Conservation (phyloP, 1,140 invertebrate species). For the Ooceraea biroi region DNA sequence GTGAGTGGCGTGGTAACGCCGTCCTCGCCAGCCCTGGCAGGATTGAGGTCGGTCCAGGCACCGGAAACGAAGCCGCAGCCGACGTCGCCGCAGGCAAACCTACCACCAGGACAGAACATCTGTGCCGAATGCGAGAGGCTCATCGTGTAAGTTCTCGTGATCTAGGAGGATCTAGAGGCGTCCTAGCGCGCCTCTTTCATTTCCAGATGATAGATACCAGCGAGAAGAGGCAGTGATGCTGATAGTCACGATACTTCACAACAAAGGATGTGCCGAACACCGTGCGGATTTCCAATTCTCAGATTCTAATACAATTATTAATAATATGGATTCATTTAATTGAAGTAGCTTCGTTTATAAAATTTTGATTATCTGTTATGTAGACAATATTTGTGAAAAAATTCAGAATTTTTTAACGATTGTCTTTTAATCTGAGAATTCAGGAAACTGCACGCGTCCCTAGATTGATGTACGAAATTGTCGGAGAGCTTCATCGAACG, state of each 20-base stretch:
- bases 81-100: conserved; percentile 87
- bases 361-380: neutral
- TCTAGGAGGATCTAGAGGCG: neutral
- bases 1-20: conserved; percentile 86
- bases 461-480: conserved; percentile 11
- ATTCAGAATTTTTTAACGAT: neutral
- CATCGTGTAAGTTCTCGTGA: conserved; percentile 94
- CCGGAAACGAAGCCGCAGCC: conserved; percentile 89
- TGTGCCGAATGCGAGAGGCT: conserved; percentile 97
- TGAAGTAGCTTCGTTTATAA: neutral
- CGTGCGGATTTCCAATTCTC: conserved; percentile 23
- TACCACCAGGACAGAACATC: conserved; percentile 95
- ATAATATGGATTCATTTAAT: conserved; percentile 9
- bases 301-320: conserved; percentile 30
- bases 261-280: conserved; percentile 22
- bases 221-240: conserved; percentile 35
- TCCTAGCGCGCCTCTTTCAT: conserved; percentile 27
- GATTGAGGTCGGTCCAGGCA: conserved; percentile 90
- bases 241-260: conserved; percentile 20
- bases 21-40: conserved; percentile 84
- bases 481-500: conserved; percentile 21
- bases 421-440: conserved; percentile 22
- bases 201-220: conserved; percentile 60
- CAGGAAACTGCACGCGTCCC: neutral
- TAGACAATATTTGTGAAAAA: neutral